Percentiles rank a stretch among this genome's conserved stretches.
Evolutionary conservation across 2,113 vertebrate genomes (phyloP).

Genomic region (Rana temporaria): DNA sequence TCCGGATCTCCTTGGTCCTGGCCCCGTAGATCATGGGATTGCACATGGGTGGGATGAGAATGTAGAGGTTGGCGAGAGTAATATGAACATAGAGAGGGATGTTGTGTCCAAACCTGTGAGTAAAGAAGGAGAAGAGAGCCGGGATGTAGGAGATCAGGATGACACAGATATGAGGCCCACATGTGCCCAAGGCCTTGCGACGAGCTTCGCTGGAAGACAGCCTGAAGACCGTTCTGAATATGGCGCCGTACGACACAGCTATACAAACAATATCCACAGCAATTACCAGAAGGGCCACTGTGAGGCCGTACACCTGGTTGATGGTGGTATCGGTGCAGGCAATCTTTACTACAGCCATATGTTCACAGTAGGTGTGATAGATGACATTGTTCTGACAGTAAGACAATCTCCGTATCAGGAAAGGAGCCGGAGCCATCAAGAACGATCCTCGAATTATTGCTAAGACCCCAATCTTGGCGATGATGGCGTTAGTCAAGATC

Average conservation of each 20-base stretch:
- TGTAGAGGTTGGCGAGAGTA: conserved; percentile 29
- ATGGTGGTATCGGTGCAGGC: conserved; percentile 30
- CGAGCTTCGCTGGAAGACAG: conserved; percentile 26
- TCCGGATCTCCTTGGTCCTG: conserved; percentile 45
- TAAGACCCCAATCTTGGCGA: conserved; percentile 22
- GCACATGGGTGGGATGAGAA: conserved; percentile 45
- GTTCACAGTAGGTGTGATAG: conserved; percentile 28
- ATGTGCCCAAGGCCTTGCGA: conserved; percentile 31
- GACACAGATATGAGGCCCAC: conserved; percentile 27
- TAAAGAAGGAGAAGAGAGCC: conserved; percentile 61
- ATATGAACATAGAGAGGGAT: conserved; percentile 29
- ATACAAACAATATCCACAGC: conserved; percentile 30
- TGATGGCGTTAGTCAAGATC: conserved; percentile 10
- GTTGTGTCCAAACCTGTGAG: conserved; percentile 39
- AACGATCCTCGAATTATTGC: conserved; percentile 14
- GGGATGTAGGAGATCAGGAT: conserved; percentile 48
- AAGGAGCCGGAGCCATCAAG: neutral
- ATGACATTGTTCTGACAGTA: conserved; percentile 37
- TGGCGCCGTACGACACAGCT: conserved; percentile 12
- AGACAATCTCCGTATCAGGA: conserved; percentile 13
- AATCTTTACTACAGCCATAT: conserved; percentile 38
- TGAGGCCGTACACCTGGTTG: conserved; percentile 20
- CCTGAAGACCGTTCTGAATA: conserved; percentile 12
- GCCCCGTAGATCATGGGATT: conserved; percentile 46
- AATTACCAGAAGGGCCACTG: conserved; percentile 27